phyloP scores from a whole-genome alignment of 2,797 vertebrate genomes.

The Meda fulgida region DNA sequence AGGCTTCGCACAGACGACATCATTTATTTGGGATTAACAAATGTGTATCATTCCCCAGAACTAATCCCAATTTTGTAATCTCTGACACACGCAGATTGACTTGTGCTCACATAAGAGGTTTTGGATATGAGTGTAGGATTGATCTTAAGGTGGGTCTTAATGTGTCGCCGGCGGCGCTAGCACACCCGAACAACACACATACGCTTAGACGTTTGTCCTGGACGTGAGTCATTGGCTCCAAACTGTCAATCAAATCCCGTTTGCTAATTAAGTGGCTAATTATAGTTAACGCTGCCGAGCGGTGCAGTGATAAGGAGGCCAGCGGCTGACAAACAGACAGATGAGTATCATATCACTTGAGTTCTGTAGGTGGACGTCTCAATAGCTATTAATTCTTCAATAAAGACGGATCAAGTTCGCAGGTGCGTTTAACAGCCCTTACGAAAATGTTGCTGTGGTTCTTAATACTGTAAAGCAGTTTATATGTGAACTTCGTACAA shows the following conservation, averaged over 20 bases:
- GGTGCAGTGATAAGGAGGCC: slow-evolving; percentile 63
- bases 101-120: slow-evolving; percentile 54
- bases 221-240: slow-evolving; percentile 67
- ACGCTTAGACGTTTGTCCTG: slow-evolving; percentile 48
- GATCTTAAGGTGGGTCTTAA: slow-evolving; percentile 53
- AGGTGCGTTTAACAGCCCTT: neutral
- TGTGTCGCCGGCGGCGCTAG: slow-evolving; percentile 52
- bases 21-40: slow-evolving; percentile 46
- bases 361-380: slow-evolving; percentile 61
- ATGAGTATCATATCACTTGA: slow-evolving; percentile 58
- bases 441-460: neutral
- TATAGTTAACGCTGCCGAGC: slow-evolving; percentile 64
- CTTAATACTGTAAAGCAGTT: neutral
- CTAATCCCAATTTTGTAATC: slow-evolving; percentile 61
- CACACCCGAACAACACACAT: slow-evolving; percentile 49
- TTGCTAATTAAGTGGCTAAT: slow-evolving; percentile 70
- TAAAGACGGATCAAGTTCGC: slow-evolving; percentile 29
- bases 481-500: neutral
- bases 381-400: slow-evolving; percentile 56
- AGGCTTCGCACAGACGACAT: slow-evolving; percentile 26
- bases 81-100: slow-evolving; percentile 41
- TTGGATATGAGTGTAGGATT: slow-evolving; percentile 42
- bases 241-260: slow-evolving; percentile 68
- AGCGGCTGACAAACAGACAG: slow-evolving; percentile 63
- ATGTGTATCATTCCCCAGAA: slow-evolving; percentile 56